A percentile compares a stretch with the other conserved stretches of the same genome.
Evolutionary conservation across 2,888 invertebrate species (phyloP).

Genomic region (Caenorhabditis sp.): DNA sequence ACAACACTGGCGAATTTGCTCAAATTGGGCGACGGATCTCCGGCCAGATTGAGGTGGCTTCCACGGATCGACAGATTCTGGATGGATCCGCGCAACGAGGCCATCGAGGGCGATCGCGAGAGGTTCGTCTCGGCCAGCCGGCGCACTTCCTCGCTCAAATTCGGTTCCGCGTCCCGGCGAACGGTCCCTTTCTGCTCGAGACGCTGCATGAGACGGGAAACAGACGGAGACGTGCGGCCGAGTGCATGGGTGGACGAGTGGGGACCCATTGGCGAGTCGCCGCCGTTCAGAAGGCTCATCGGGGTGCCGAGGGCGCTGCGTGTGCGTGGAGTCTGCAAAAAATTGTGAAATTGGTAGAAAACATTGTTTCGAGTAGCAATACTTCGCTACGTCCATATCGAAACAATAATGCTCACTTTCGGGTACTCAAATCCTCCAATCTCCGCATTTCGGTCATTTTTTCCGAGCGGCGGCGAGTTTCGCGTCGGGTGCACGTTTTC

Average conservation of each 20-base stretch:
- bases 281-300: conserved; percentile 33
- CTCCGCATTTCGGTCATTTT: background rate
- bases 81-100: conserved; percentile 37
- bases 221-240: conserved; percentile 10
- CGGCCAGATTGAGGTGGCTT: conserved; percentile 43
- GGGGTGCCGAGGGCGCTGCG: conserved; percentile 49
- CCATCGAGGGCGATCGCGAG: conserved; percentile 40
- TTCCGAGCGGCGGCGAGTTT: conserved; percentile 1
- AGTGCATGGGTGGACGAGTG: background rate
- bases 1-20: conserved; percentile 52
- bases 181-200: conserved; percentile 49
- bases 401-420: conserved; percentile 4
- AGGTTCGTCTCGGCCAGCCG: conserved; percentile 42
- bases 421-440: conserved; percentile 7
- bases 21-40: conserved; percentile 51
- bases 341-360: background rate
- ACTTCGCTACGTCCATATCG: background rate
- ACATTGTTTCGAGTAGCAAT: too few relatives aligned
- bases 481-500: conserved; percentile 44
- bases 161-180: conserved; percentile 20
- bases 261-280: background rate
- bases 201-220: conserved; percentile 30
- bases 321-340: conserved; percentile 36
- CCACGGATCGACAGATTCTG: conserved; percentile 31
- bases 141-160: conserved; percentile 41